Evolutionary conservation across 2,113 vertebrate genomes (phyloP).

Genomic region (Myxocyprinus asiaticus): DNA sequence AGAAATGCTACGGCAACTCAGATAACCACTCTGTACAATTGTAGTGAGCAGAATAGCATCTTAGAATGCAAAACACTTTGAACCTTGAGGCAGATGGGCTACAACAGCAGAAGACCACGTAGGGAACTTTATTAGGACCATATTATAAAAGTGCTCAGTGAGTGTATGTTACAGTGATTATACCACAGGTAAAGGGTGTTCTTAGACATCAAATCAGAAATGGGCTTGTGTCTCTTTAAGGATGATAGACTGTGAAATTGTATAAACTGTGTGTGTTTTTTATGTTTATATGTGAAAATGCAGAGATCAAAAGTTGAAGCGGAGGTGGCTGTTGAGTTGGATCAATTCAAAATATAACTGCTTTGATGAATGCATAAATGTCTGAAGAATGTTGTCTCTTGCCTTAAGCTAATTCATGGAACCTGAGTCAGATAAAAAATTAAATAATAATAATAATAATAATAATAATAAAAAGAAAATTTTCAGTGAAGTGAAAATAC

Average conservation of each 20-base stretch:
- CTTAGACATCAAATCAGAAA: slow-evolving; percentile 21
- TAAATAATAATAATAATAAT: background rate
- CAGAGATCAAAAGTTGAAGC: background rate
- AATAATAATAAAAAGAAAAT: no score
- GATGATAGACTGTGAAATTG: background rate
- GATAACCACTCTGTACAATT: no score
- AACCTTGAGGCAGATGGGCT: no score
- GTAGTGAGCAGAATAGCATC: no score
- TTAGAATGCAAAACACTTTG: no score
- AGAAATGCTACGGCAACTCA: no score
- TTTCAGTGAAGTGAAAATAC: background rate
- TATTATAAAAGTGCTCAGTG: no score
- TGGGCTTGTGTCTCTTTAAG: background rate
- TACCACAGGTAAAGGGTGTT: no score
- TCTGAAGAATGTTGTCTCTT: background rate
- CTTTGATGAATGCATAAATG: background rate
- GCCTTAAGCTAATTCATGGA: background rate
- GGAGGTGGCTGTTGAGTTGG: background rate
- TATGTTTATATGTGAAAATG: background rate
- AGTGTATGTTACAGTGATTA: no score
- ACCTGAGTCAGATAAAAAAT: background rate
- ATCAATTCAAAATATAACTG: background rate
- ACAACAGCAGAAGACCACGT: no score
- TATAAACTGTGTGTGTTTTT: background rate
- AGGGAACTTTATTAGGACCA: no score